A percentile compares a stretch with the other conserved stretches of the same genome.
phyloP scores from a whole-genome alignment of 2,113 vertebrate genomes.

The Entosphenus tridentatus region DNA sequence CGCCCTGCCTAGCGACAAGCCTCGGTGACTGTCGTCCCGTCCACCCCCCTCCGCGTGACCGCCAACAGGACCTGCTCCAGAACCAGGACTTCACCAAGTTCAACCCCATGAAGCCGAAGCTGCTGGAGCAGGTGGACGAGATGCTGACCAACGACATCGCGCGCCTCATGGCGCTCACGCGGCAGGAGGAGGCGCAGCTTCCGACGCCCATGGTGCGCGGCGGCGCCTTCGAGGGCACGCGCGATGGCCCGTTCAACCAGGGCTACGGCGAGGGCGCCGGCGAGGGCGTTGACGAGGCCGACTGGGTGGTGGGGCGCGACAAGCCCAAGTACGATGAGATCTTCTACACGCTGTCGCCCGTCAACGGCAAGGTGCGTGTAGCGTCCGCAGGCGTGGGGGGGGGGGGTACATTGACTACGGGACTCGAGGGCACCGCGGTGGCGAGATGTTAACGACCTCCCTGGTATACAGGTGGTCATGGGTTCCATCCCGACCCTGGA shows the following conservation, averaged over 20 bases:
- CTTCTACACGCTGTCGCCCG: slow-evolving; percentile 62
- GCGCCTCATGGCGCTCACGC: slow-evolving; percentile 58
- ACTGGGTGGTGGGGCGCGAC: slow-evolving; percentile 74
- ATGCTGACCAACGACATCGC: slow-evolving; percentile 43
- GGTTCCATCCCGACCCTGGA: too few species aligned
- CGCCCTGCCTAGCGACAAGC: too few species aligned
- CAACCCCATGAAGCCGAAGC: slow-evolving; percentile 45
- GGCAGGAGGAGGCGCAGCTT: slow-evolving; percentile 58
- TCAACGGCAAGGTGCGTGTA: slow-evolving; percentile 49
- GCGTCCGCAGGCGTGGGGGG: too few species aligned
- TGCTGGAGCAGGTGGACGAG: slow-evolving; percentile 48
- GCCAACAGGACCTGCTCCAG: slow-evolving; percentile 42
- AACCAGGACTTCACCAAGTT: slow-evolving; percentile 64
- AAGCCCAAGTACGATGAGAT: slow-evolving; percentile 81
- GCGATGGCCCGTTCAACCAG: slow-evolving; percentile 47
- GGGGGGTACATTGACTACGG: too few species aligned
- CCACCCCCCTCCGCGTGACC: too few species aligned
- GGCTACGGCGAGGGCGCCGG: slow-evolving; percentile 23
- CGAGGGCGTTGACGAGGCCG: slow-evolving; percentile 29
- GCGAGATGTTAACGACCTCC: too few species aligned
- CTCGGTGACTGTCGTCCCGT: too few species aligned
- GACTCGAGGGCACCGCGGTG: too few species aligned
- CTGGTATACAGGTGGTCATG: too few species aligned
- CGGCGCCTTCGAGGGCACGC: slow-evolving; percentile 47
- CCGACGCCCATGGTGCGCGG: slow-evolving; percentile 40